Conservation (phyloP, 2,888 invertebrate species). For the Orchesella flavescens region DNA sequence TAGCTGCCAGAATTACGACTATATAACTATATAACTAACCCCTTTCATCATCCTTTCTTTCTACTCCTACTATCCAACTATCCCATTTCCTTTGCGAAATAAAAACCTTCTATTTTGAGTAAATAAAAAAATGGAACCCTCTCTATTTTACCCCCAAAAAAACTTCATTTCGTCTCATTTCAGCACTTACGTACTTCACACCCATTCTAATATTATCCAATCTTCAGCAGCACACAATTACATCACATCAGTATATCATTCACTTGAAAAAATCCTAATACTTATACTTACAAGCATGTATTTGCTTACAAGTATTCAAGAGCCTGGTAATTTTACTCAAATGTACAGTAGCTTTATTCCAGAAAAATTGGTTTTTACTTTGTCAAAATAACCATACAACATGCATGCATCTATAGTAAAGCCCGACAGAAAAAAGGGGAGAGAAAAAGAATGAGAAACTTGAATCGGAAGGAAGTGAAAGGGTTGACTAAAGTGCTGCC, state of each 20-base stretch:
- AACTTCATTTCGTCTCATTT: slow-evolving; percentile 15
- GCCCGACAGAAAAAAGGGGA: not conserved
- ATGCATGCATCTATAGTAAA: not conserved
- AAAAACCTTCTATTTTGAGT: not conserved
- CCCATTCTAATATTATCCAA: slow-evolving; percentile 29
- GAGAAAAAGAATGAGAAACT: not conserved
- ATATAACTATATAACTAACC: not conserved
- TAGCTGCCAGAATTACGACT: no score
- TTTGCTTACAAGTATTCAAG: not conserved
- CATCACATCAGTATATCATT: slow-evolving; percentile 29
- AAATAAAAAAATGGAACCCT: slow-evolving; percentile 18
- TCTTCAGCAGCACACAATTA: slow-evolving; percentile 42
- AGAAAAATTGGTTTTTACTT: not conserved
- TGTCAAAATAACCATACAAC: not conserved
- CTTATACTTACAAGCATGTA: not conserved
- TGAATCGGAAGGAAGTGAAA: slow-evolving; percentile 31
- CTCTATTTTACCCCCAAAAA: slow-evolving; percentile 10
- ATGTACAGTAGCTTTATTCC: not conserved
- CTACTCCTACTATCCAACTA: no score
- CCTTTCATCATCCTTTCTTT: no score
- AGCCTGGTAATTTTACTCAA: not conserved
- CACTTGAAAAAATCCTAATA: slow-evolving; percentile 37
- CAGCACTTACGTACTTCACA: slow-evolving; percentile 35
- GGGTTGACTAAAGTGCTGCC: slow-evolving; percentile 20
- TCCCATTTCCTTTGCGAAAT: not conserved